These are phyloP conservation scores for Oreohelix idahoensis DNA, from an alignment of 1,140 invertebrate species.

Conservation along the genomic window DNA sequence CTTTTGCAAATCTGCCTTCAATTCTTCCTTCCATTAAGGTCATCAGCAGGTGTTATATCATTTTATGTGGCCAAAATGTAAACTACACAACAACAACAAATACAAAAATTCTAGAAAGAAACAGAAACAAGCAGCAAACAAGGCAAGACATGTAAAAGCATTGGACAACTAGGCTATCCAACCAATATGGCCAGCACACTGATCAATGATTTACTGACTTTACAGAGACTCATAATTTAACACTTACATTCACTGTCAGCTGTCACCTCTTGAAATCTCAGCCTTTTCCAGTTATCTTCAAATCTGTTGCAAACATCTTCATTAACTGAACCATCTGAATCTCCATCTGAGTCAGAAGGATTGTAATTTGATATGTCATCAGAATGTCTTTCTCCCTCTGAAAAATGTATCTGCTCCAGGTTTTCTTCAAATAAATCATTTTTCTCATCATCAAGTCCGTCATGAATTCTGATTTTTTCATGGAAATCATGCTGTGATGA, in stretches of 20 bases:
- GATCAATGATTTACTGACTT: too few species aligned
- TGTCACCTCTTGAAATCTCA: conserved; percentile 34
- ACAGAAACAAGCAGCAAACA: too few species aligned
- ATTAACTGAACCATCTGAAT: conserved; percentile 41
- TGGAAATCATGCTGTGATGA: background rate
- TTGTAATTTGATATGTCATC: conserved; percentile 43
- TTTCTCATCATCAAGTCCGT: background rate
- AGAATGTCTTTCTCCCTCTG: conserved; percentile 17
- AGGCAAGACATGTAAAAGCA: too few species aligned
- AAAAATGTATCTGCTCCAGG: conserved; percentile 20
- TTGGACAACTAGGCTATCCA: too few species aligned
- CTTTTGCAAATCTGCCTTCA: too few species aligned
- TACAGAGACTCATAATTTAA: too few species aligned
- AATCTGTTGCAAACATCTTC: conserved; percentile 33
- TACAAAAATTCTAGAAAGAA: too few species aligned
- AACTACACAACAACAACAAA: too few species aligned
- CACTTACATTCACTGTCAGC: background rate
- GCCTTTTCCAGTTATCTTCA: conserved; percentile 28
- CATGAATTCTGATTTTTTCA: background rate
- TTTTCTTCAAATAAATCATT: conserved; percentile 16
- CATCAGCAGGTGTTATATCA: too few species aligned
- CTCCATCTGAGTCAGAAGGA: conserved; percentile 41
- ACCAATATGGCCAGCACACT: too few species aligned
- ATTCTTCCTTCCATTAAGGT: too few species aligned
- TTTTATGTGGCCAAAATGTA: too few species aligned